phyloP scores from a whole-genome alignment of 2,797 vertebrate species.

The Simalia tracyae region DNA sequence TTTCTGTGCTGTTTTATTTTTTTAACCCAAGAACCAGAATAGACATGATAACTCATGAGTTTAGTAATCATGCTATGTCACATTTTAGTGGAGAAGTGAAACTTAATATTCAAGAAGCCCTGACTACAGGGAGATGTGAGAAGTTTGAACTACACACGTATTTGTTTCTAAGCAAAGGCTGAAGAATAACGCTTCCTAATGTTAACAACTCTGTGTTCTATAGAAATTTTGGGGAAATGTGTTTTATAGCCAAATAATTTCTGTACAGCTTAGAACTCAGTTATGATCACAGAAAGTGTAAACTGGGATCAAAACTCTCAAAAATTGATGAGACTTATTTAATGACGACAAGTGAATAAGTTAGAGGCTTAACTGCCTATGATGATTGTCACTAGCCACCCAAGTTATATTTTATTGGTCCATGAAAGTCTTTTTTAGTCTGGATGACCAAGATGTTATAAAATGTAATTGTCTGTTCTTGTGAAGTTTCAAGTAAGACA shows the following conservation, averaged over 20 bases:
- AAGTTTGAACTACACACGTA: not conserved
- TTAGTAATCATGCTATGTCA: not conserved
- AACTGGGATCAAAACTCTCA: not conserved
- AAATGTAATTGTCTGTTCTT: not conserved
- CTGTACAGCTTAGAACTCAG: not conserved
- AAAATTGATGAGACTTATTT: not conserved
- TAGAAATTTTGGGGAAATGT: not conserved
- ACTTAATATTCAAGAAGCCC: not conserved
- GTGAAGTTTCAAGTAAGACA: not conserved
- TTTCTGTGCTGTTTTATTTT: not conserved
- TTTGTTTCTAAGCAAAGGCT: not conserved
- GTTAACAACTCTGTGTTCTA: not conserved
- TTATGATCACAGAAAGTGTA: constrained; percentile 12
- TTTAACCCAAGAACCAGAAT: not conserved
- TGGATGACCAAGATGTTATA: constrained; percentile 14
- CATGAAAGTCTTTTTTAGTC: constrained; percentile 14
- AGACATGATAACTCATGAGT: not conserved
- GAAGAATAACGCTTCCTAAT: not conserved
- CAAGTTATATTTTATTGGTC: not conserved
- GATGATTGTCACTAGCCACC: not conserved
- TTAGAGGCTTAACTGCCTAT: not conserved
- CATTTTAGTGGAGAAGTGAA: not conserved
- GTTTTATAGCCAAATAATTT: not conserved
- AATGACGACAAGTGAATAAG: constrained; percentile 1
- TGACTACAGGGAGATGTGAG: not conserved